Percentiles rank a stretch among this genome's conserved stretches.
phyloP scores from a whole-genome alignment of 2,113 vertebrate species.

The Chaetodon auriga region DNA sequence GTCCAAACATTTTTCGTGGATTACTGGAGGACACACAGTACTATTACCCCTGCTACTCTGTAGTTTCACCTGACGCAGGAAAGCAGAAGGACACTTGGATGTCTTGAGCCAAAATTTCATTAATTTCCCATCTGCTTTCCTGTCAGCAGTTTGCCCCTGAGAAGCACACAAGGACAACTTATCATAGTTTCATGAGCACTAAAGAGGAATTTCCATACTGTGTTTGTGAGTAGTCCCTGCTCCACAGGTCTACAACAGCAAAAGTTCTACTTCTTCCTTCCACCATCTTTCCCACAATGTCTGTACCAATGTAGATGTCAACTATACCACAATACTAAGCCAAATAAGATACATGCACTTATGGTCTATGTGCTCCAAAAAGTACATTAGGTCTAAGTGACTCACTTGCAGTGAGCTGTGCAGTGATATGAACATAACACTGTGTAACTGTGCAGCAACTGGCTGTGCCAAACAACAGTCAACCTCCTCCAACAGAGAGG shows the following conservation, averaged over 20 bases:
- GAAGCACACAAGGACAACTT: conserved; percentile 14
- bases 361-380: background rate
- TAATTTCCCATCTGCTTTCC: conserved; percentile 44
- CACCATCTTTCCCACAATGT: background rate
- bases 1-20: background rate
- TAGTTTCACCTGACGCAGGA: conserved; percentile 12
- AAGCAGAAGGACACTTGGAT: background rate
- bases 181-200: background rate
- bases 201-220: background rate
- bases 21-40: background rate
- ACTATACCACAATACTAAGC: background rate
- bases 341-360: background rate
- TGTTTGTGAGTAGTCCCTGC: background rate
- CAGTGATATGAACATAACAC: background rate
- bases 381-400: background rate
- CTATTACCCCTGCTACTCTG: background rate
- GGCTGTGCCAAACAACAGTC: conserved; percentile 17
- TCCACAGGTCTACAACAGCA: background rate
- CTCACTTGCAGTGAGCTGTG: background rate
- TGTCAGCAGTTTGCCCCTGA: background rate
- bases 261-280: background rate
- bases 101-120: background rate
- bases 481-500: background rate
- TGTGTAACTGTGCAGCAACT: background rate
- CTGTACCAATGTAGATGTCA: background rate